Evolutionary conservation across 2,888 invertebrate species (phyloP), one percentile per base, ranked within the genome.

Genomic region (Phortica magna): DNA sequence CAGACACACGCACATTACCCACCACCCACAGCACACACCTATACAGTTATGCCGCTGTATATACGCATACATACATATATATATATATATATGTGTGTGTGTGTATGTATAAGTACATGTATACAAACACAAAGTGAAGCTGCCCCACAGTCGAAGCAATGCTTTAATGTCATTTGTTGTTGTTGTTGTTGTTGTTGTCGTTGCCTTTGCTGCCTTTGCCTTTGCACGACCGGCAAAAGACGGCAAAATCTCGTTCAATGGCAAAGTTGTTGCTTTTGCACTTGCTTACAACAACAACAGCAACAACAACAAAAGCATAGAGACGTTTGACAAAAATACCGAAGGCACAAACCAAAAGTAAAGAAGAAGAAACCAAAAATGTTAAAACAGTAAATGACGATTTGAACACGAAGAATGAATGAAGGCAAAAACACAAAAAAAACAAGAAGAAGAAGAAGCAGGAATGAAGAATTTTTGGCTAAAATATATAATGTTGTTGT

Each of bases 251-350:
- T 59, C n/a, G 19, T 17, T 59, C 59, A 59, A 59, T 59, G 59
- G 59, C 19, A 59, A 59, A 59, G 59, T 59, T 59, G 59, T 59
- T 59, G 59, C 59, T 59, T 59, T 59, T 59, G 59, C 17, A 17
- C 59, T 59, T 59, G n/a, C n/a, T 59, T 14, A 59, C n/a, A 59
- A 19, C n/a, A n/a, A 59, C 17, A 59, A 7, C 17, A 57, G 17
- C 57, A 57, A 19, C 57, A 59, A 19, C 59, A 59, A 19, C 59
- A 59, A 59, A 48, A 48, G 48, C 48, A 48, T 31, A 31, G 31
- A 31, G 14, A 48, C 48, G 48, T 48, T 48, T 48, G 48, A 59
- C 59, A 31, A 31, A 31, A 31, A 31, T 31, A 31, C 31, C 31
- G 31, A 31, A 31, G 5, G 31, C 5, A 31, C 31, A 31, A 31